Evolutionary conservation across 2,113 vertebrate genomes (phyloP).

Genomic region (Eurypyga helias): DNA sequence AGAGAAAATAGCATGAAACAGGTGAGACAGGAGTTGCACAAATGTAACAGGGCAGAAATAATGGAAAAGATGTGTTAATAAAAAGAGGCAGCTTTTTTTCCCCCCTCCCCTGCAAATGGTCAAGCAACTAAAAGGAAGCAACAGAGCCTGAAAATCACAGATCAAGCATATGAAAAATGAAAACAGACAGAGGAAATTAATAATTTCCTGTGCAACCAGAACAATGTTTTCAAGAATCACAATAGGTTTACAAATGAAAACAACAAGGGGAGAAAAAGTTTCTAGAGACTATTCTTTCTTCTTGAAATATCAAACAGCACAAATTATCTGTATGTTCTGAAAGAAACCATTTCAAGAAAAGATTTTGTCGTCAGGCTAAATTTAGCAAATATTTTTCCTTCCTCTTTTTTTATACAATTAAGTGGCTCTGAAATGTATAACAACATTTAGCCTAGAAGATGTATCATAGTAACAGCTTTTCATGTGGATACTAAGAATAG

Average conservation of each 20-base stretch:
- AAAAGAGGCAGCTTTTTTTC: neutral
- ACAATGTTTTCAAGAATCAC: constrained; percentile 6
- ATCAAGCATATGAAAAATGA: neutral
- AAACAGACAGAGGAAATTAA: constrained; percentile 64
- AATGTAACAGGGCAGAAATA: neutral
- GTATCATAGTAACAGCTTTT: neutral
- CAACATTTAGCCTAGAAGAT: neutral
- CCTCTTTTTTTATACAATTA: neutral
- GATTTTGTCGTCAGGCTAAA: neutral
- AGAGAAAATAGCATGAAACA: neutral
- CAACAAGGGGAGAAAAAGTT: neutral
- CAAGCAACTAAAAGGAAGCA: neutral
- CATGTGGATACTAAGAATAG: neutral
- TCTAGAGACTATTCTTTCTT: neutral
- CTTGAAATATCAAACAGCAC: neutral
- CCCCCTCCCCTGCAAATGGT: neutral
- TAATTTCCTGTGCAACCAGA: constrained; percentile 53
- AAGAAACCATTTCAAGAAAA: neutral
- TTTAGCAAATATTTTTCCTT: neutral
- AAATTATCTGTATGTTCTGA: neutral
- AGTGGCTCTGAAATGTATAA: neutral
- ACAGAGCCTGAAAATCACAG: constrained; percentile 37
- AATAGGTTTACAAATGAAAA: neutral
- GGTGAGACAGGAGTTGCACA: neutral
- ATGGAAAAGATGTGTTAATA: neutral